Evolutionary conservation across 2,797 vertebrate species (phyloP), one percentile per base, ranked within the genome.

Genomic region (Gorsachius magnificus): DNA sequence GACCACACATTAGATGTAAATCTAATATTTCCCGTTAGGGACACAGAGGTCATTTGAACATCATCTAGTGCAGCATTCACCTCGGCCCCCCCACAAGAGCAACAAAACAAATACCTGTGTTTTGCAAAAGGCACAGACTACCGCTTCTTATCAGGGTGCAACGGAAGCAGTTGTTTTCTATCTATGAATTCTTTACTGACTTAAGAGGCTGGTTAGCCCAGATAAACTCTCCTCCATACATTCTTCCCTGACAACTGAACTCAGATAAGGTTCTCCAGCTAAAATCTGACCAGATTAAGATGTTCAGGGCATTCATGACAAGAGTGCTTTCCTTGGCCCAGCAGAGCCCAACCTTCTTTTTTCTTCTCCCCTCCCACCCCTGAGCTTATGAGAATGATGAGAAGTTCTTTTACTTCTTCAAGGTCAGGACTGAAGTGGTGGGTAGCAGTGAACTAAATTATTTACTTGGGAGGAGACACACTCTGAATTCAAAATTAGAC

Each of bases 191-290:
- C 66, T 72, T 72, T 87, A 87, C 89, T 83, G 64, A 91, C 75
- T 87, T 70, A 48, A 48, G 46, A 87, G 45, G 66, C 90, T 96
- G 93, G 90, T 85, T 91, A 87, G 70, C 43, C 72, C 72, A 91
- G 93, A 96, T 92, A 91, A 94, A 94, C 71, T 41, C 71, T 69
- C 78, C 43, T 85, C 81, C 89, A 95, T 87, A 91, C 65, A 83
- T 93, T 90, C 65, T 81, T 83, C 61, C 46, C 26, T 95, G 95
- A 94, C 94, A 95, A 68, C 35, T 65, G 68, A 87, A 87, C 45
- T 63, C 78, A 85, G 93, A 89, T 94, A 96, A 96, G 61, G 71
- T 26, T 85, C 78, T 90, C 78, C 68, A 93, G 51, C 87, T 82
- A 81, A 88, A 75, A 92, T 33, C 29, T 65, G 68, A 89, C 83